Evolutionary conservation across 1,140 invertebrate genomes (phyloP), one percentile per base, ranked within the genome.

Genomic region (Eciton burchellii): DNA sequence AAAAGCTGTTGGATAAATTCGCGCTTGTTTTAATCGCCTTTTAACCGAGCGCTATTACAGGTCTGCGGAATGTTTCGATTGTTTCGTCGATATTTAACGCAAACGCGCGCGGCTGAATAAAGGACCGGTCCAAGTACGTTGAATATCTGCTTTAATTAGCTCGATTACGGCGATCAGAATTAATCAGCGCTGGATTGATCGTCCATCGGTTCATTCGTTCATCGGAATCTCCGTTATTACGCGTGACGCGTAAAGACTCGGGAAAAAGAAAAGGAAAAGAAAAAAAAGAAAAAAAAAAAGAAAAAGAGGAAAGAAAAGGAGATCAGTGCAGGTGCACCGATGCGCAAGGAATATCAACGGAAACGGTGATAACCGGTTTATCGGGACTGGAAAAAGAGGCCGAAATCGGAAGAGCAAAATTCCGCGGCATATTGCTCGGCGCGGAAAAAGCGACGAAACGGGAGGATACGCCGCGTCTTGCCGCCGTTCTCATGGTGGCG

Each of bases 371-470:
- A n/a, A n/a, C n/a, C n/a, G n/a, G n/a, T n/a, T n/a, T n/a, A n/a
- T n/a, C n/a, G n/a, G n/a, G n/a, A n/a, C n/a, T n/a, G 35, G 6
- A 35, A 3, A 35, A 6, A 35, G 35, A 35, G 2, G 35, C 35
- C 2, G 6, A 35, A 35, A 35, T 35, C 35, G 2, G 35, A 6
- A 35, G 6, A 35, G 6, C 35, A 6, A 43, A 52, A 43, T 70
- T 87, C 70, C 71, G 74, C 71, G 79, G 88, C 84, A 90, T 92
- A 83, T 77, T 72, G 65, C 81, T 89, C 86, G 86, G 88, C 83
- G 72, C 82, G 49, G 29, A 24, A 47, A 79, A 79, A 81, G 66
- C 70, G 24, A 52, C 24, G 62, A 35, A 49, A 45, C 14, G 54
- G 24, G 24, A 49, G 24, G 24, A 49, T 19, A 26, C 65, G 72